phyloP scores from a whole-genome alignment of 2,113 vertebrate genomes.

The Albula goreensis region DNA sequence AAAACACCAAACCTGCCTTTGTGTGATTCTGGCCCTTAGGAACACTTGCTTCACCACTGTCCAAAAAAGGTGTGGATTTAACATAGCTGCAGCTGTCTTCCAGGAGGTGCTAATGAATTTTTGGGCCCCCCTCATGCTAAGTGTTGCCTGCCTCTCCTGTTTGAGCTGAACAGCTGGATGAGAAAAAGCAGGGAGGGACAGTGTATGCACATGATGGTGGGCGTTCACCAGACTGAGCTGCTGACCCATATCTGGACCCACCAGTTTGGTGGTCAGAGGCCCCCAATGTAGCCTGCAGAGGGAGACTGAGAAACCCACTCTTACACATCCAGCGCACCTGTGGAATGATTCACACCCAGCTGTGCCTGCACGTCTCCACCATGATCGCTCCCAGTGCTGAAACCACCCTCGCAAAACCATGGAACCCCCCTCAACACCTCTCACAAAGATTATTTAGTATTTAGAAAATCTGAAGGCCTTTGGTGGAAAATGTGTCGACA shows the following conservation, averaged over 20 bases:
- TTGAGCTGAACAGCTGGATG: constrained; percentile 39
- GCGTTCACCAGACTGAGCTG: neutral
- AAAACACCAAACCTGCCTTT: neutral
- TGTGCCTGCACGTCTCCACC: no score
- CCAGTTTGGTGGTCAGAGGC: neutral
- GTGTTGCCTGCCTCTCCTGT: neutral
- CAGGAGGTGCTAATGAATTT: constrained; percentile 30
- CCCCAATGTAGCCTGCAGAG: neutral
- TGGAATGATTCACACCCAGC: neutral
- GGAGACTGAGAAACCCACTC: neutral
- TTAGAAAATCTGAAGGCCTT: no score
- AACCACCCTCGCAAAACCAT: no score
- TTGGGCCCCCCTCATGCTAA: neutral
- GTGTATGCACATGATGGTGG: neutral
- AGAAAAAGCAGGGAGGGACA: constrained; percentile 7
- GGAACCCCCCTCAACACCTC: no score
- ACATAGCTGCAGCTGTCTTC: constrained; percentile 59
- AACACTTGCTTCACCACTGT: constrained; percentile 13
- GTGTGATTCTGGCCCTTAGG: neutral
- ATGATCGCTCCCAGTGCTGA: no score
- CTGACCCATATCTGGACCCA: neutral
- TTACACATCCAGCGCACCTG: neutral
- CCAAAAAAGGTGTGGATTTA: constrained; percentile 44
- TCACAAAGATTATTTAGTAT: no score
- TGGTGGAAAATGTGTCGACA: no score